These are phyloP conservation scores for Desmodus rotundus DNA, from an alignment of 2,113 vertebrate species.

Conservation along the genomic window DNA sequence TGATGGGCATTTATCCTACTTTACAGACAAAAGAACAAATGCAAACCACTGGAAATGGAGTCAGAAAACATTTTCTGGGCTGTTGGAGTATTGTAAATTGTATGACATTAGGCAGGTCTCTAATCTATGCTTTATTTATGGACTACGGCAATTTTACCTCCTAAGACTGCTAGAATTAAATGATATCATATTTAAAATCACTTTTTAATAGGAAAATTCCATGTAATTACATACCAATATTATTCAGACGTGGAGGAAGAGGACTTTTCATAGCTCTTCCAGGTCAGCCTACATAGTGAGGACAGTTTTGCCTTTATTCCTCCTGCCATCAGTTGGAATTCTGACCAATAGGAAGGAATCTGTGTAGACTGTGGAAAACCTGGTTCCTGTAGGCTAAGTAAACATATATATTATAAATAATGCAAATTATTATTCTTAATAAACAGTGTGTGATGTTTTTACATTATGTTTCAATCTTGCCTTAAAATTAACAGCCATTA, in stretches of 20 bases:
- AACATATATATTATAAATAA: background rate
- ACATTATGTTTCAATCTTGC: background rate
- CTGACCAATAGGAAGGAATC: background rate
- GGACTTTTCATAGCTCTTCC: background rate
- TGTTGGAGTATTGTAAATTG: background rate
- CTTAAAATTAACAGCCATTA: background rate
- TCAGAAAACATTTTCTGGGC: background rate
- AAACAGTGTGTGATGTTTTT: background rate
- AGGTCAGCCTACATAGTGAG: background rate
- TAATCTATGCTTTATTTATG: background rate
- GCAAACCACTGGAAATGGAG: background rate
- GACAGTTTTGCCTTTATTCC: background rate
- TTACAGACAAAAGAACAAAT: background rate
- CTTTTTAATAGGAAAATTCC: background rate
- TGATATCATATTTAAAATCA: background rate
- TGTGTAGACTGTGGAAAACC: background rate
- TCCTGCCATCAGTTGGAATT: background rate
- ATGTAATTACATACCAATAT: background rate
- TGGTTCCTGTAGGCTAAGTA: background rate
- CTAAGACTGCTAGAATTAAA: background rate
- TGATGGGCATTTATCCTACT: background rate
- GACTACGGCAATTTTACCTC: background rate
- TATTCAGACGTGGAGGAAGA: background rate
- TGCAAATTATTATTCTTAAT: background rate
- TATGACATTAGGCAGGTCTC: background rate